A percentile compares a stretch with the other conserved stretches of the same genome.
Evolutionary conservation across 2,888 invertebrate genomes (phyloP).

Genomic region (Morpho helenor): DNA sequence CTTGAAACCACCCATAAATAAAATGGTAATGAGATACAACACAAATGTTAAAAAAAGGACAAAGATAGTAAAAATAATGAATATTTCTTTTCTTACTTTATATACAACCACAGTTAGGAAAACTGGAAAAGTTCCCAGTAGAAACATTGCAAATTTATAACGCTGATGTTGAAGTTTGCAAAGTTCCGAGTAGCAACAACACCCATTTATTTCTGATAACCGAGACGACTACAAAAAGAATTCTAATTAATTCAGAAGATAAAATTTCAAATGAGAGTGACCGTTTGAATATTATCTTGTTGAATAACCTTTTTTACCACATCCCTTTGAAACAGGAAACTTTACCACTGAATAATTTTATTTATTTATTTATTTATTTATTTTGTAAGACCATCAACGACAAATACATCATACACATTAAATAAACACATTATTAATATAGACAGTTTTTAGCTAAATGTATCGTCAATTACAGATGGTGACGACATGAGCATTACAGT

Average conservation of each 20-base stretch:
- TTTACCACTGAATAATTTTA: constrained; percentile 56
- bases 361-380: no score
- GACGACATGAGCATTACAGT: no score
- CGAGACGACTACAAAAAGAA: constrained; percentile 48
- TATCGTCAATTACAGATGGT: no score
- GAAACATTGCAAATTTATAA: constrained; percentile 23
- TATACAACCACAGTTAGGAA: constrained; percentile 6
- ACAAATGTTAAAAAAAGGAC: no score
- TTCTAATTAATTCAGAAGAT: constrained; percentile 66
- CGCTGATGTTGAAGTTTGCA: constrained; percentile 22
- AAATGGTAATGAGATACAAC: no score
- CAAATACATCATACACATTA: no score
- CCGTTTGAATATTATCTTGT: constrained; percentile 49
- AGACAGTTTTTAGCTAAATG: no score
- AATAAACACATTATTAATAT: no score
- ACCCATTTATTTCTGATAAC: constrained; percentile 44
- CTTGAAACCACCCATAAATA: no score
- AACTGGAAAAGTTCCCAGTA: constrained; percentile 15
- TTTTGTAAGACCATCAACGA: no score
- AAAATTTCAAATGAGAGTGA: constrained; percentile 52
- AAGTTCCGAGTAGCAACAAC: constrained; percentile 27
- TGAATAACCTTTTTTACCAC: constrained; percentile 29
- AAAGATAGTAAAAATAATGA: not conserved
- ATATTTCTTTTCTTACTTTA: constrained; percentile 22
- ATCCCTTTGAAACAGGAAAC: constrained; percentile 58